Conservation (phyloP, 30 jellyfish, hydroid and myxozoan genomes). For the Calvadosia cruxmelitensis region DNA sequence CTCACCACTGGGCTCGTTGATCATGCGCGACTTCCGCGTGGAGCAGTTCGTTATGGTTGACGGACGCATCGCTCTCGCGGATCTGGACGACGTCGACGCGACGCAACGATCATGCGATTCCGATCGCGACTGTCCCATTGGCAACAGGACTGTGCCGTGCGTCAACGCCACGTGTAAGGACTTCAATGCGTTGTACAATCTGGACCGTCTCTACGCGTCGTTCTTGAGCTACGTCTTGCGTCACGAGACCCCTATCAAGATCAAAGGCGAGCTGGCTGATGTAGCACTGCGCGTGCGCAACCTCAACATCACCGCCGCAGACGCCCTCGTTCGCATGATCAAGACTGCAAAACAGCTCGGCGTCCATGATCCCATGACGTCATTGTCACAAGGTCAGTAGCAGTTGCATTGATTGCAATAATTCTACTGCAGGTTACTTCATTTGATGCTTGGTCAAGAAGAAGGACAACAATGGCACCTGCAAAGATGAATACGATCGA, state of each 20-base stretch:
- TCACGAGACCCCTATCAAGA: constrained; percentile 31
- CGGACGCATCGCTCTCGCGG: constrained; percentile 35
- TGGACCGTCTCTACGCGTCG: constrained; percentile 18
- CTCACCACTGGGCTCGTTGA: constrained; percentile 35
- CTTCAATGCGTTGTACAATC: constrained; percentile 16
- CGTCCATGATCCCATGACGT: too few species aligned
- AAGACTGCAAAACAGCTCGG: neutral
- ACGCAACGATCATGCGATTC: constrained; percentile 10
- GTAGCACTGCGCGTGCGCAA: constrained; percentile 9
- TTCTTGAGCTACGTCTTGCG: constrained; percentile 30
- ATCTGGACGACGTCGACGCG: constrained; percentile 45
- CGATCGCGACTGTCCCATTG: constrained; percentile 21
- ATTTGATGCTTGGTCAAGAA: neutral
- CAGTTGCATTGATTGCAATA: neutral
- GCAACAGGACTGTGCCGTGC: constrained; percentile 45
- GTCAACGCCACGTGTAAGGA: constrained; percentile 4
- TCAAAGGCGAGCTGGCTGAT: constrained; percentile 15
- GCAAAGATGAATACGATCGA: too few species aligned
- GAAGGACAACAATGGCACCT: neutral
- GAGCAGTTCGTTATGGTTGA: constrained; percentile 42
- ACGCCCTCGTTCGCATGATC: neutral
- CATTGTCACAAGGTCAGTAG: too few species aligned
- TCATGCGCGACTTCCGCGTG: constrained; percentile 33
- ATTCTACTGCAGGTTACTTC: neutral
- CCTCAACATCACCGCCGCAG: constrained; percentile 4